These are phyloP conservation scores for Amyelois transitella DNA, from an alignment of 1,140 invertebrate genomes.

Conservation along the genomic window DNA sequence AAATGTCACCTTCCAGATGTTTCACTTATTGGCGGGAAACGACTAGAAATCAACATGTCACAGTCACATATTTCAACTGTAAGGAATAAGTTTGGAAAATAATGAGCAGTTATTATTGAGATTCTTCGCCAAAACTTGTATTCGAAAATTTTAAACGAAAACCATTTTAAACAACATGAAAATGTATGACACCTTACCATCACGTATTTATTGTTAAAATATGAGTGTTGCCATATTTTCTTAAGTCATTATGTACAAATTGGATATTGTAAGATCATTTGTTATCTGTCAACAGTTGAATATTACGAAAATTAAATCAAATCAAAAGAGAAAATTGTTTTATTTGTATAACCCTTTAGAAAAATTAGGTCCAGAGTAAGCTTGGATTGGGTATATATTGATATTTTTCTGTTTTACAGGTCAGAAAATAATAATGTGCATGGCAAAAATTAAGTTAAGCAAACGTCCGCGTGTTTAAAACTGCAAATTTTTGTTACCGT, in stretches of 20 bases:
- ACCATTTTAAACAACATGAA: background rate
- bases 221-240: slow-evolving; percentile 73
- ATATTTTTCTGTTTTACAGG: no score
- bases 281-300: slow-evolving; percentile 73
- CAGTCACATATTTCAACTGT: background rate
- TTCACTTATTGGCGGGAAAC: no score
- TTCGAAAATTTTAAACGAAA: background rate
- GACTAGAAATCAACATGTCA: no score
- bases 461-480: no score
- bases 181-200: slow-evolving; percentile 38
- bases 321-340: slow-evolving; percentile 40
- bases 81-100: no score
- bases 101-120: background rate
- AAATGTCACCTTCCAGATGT: no score
- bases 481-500: no score
- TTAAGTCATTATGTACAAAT: slow-evolving; percentile 74
- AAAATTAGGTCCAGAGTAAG: no score
- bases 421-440: no score
- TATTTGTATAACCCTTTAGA: slow-evolving; percentile 26
- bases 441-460: no score
- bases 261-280: slow-evolving; percentile 72
- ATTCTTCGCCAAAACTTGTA: background rate
- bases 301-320: slow-evolving; percentile 72
- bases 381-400: no score
- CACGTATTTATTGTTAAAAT: slow-evolving; percentile 68